phyloP scores from a whole-genome alignment of 2,888 invertebrate genomes.

The Plagodis dolabraria region DNA sequence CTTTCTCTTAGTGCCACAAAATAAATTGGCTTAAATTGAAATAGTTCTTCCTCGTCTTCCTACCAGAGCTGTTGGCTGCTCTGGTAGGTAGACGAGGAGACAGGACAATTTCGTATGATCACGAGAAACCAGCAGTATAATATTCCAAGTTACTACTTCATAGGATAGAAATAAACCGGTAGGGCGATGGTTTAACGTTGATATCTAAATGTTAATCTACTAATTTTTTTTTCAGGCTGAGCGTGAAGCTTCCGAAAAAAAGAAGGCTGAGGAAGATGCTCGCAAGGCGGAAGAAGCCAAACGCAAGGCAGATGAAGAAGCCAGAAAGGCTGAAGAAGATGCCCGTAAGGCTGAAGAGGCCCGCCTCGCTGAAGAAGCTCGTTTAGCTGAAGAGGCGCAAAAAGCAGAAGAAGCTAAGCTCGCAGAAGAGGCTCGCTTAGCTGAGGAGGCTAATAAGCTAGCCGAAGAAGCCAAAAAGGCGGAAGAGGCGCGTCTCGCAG shows the following conservation, averaged over 20 bases:
- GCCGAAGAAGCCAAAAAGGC: conserved; percentile 77
- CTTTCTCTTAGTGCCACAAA: no score
- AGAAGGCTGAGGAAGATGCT: conserved; percentile 83
- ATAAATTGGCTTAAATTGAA: no score
- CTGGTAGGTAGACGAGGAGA: no score
- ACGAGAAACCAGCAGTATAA: no score
- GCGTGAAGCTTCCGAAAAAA: conserved; percentile 75
- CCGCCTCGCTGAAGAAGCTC: conserved; percentile 71
- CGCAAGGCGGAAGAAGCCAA: conserved; percentile 80
- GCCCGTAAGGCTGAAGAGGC: conserved; percentile 75
- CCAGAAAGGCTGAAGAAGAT: conserved; percentile 77
- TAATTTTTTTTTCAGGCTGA: conserved; percentile 54
- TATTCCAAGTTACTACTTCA: no score
- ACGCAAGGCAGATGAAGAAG: conserved; percentile 79
- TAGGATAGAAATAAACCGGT: no score
- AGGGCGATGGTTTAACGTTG: no score
- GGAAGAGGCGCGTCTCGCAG: conserved; percentile 64
- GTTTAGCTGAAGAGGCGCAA: conserved; percentile 69
- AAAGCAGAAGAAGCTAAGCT: conserved; percentile 58
- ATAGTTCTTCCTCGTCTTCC: no score
- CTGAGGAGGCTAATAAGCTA: conserved; percentile 76
- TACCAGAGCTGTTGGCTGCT: no score
- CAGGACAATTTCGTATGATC: no score
- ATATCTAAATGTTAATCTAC: neutral
- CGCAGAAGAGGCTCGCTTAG: conserved; percentile 69